Base-by-base conservation (phyloP, 2,113 vertebrate species). In the Oxyruncus cristatus region DNA sequence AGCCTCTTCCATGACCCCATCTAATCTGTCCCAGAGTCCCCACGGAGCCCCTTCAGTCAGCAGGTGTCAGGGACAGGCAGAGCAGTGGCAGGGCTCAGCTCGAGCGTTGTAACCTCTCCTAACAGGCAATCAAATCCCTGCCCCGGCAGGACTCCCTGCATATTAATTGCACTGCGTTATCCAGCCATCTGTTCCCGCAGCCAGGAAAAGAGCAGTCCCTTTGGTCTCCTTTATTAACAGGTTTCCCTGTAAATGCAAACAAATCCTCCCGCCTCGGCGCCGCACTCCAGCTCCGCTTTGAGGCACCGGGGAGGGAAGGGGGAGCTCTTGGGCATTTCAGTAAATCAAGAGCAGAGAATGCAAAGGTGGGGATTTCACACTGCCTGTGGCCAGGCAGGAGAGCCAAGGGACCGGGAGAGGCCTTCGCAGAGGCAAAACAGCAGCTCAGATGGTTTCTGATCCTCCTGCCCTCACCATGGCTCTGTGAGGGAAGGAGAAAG, bases 191-290 rank as follows among this genome's bases (percentile, higher is more conserved):
- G 95, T 80, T 96, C 90, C 80, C 0, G 0, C 70, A 79, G 91
- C 87, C 94, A 56, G 93, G 75, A 63, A 97, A 96, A 93, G 96
- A 97, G 93, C 92, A 94, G 72, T 93, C 90, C 92, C 95, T 77
- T 65, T 18, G 85, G 72, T 61, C 92, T 85, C 93, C 93, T 78
- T 93, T 84, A 95, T 90, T 92, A 94, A 84, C 95, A 94, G 88
- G 95, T 96, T 94, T 92, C 82, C 92, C 75, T 86, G 32, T 9
- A 80, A 95, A 93, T 33, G 90, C 95, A 97, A 97, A 96, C 95
- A 95, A 95, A 77, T 75, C 75, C 82, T 74, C 92, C 47, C 3
- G 9, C 16, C 88, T 59, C 26, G 0, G 70, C 5, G 0, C 79
- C 1, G 2, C 11, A 5, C 89, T 96, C 93, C 82, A 63, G 76